phyloP scores from a whole-genome alignment of 2,113 vertebrate species.

The Rattus rattus region DNA sequence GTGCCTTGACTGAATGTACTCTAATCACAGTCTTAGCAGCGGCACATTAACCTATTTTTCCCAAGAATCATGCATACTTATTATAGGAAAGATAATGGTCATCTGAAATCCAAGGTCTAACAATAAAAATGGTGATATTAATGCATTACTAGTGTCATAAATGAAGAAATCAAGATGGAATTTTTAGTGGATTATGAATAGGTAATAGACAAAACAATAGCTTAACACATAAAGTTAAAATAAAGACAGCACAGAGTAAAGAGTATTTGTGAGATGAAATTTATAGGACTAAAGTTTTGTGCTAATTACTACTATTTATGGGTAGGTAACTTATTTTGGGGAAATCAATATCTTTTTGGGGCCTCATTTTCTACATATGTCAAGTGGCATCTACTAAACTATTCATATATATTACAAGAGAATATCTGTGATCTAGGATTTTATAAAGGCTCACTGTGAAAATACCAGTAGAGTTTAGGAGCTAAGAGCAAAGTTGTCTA shows the following conservation, averaged over 20 bases:
- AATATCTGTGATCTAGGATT: neutral
- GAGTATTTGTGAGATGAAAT: neutral
- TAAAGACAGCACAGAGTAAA: neutral
- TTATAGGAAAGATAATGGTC: neutral
- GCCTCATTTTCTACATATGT: neutral
- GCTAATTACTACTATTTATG: neutral
- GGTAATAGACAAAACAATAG: slow-evolving; percentile 20
- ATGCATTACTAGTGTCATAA: slow-evolving; percentile 52
- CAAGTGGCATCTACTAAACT: neutral
- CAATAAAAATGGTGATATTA: slow-evolving; percentile 24
- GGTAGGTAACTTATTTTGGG: neutral
- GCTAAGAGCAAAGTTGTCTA: neutral
- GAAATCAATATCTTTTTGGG: neutral
- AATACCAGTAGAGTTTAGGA: neutral
- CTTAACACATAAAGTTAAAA: slow-evolving; percentile 1
- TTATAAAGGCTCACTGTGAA: neutral
- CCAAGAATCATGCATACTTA: slow-evolving; percentile 43
- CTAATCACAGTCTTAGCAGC: slow-evolving; percentile 67
- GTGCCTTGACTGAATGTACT: slow-evolving; percentile 69
- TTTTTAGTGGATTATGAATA: slow-evolving; percentile 5
- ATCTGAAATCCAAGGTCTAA: slow-evolving; percentile 44
- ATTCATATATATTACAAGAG: neutral
- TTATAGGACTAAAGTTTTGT: neutral
- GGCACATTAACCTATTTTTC: slow-evolving; percentile 65
- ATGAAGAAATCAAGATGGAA: slow-evolving; percentile 47